Evolutionary conservation across 1,140 invertebrate species (phyloP).

Genomic region (Himalopsyche phryganea): DNA sequence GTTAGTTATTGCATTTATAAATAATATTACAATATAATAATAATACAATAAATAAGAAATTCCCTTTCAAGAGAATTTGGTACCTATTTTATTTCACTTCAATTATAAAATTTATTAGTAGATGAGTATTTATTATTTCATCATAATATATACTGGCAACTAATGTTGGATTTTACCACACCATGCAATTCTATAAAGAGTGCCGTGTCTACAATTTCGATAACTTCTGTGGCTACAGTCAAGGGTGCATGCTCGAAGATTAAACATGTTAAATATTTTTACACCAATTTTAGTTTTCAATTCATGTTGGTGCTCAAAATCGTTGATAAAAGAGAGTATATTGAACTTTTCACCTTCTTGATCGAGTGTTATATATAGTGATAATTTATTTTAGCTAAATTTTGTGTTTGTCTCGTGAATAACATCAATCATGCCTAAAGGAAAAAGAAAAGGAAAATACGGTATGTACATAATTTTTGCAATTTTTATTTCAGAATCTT

Average conservation of each 20-base stretch:
- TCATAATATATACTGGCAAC: too few relatives aligned
- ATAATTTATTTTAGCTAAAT: conserved; percentile 51
- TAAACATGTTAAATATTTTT: conserved; percentile 56
- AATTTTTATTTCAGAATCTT: too few relatives aligned
- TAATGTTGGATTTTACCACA: too few relatives aligned
- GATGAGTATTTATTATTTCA: too few relatives aligned
- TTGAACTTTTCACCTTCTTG: conserved; percentile 53
- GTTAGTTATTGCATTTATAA: too few relatives aligned
- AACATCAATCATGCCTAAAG: conserved; percentile 47
- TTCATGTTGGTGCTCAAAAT: conserved; percentile 49
- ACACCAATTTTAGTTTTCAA: conserved; percentile 55
- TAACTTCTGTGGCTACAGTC: conserved; percentile 36
- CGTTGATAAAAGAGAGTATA: conserved; percentile 52
- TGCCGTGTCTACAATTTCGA: background rate
- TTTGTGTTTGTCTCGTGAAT: conserved; percentile 31
- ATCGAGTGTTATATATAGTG: conserved; percentile 51
- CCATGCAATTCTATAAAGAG: too few relatives aligned
- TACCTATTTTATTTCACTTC: too few relatives aligned
- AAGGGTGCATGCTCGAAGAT: conserved; percentile 51
- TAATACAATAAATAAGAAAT: too few relatives aligned
- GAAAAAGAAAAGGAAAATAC: conserved; percentile 52
- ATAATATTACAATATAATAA: too few relatives aligned
- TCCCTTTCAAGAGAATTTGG: too few relatives aligned
- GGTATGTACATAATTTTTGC: conserved; percentile 38
- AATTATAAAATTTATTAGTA: too few relatives aligned